Percentiles rank a stretch among this genome's conserved stretches.
These are phyloP conservation scores for Drosophila paulistorum DNA, from an alignment of 1,140 invertebrate species.

Conservation along the genomic window DNA sequence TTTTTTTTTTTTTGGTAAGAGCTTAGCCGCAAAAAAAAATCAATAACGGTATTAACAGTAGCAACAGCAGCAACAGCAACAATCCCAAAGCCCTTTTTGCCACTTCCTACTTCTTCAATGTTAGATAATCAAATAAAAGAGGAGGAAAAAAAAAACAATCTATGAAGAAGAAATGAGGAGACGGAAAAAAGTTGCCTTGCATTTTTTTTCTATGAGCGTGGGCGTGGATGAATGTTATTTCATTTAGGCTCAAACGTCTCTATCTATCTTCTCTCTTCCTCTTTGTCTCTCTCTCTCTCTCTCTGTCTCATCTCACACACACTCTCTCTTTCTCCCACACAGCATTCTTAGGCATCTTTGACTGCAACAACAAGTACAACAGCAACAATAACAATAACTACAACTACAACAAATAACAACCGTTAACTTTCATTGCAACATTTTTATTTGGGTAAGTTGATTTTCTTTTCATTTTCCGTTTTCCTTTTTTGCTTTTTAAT, in stretches of 20 bases:
- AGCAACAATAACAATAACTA: slow-evolving; percentile 17
- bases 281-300: not conserved
- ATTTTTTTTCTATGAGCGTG: slow-evolving; percentile 7
- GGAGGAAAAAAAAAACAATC: not conserved
- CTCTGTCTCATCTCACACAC: slow-evolving; percentile 1
- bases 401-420: slow-evolving; percentile 7
- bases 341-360: slow-evolving; percentile 15
- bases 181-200: slow-evolving; percentile 30
- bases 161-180: too few relatives aligned
- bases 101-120: not conserved
- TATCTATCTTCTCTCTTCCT: slow-evolving; percentile 1
- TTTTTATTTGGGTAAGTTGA: slow-evolving; percentile 46
- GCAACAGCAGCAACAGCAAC: slow-evolving; percentile 26
- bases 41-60: slow-evolving; percentile 53
- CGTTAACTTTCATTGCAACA: slow-evolving; percentile 42
- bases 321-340: slow-evolving; percentile 6
- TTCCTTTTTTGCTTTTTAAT: slow-evolving; percentile 1
- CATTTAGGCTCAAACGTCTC: slow-evolving; percentile 5
- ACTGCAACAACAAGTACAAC: slow-evolving; percentile 14
- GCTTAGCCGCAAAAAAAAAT: slow-evolving; percentile 46
- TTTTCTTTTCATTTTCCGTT: slow-evolving; percentile 3
- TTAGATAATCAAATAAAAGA: slow-evolving; percentile 17
- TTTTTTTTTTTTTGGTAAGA: slow-evolving; percentile 30
- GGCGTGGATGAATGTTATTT: slow-evolving; percentile 14
- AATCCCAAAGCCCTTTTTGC: slow-evolving; percentile 23